A percentile compares a stretch with the other conserved stretches of the same genome.
These are phyloP conservation scores for Didymodactylos carnosus DNA, from an alignment of 2,888 invertebrate genomes.

Conservation along the genomic window DNA sequence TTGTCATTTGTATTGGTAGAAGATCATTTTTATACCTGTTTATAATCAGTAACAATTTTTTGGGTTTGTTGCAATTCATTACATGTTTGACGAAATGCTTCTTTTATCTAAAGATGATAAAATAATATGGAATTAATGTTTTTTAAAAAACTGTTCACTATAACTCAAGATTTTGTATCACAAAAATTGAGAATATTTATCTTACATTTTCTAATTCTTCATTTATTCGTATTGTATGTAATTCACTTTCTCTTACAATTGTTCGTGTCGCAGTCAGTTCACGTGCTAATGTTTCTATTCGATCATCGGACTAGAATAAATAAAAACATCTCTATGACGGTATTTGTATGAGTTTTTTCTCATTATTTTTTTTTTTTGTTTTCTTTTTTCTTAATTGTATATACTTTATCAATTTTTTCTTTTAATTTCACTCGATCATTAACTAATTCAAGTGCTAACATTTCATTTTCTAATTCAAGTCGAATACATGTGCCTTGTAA, in stretches of 20 bases:
- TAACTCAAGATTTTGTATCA: no score
- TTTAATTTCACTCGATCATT: slow-evolving; percentile 40
- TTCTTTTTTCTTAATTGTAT: no score
- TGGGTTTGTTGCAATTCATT: neutral
- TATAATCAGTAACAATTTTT: slow-evolving; percentile 51
- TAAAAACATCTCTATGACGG: neutral
- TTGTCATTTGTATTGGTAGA: no score
- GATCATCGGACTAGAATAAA: slow-evolving; percentile 34
- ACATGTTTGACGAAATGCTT: neutral
- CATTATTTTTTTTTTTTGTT: no score
- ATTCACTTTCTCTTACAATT: slow-evolving; percentile 48
- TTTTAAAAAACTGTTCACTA: no score
- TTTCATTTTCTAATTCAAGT: slow-evolving; percentile 43
- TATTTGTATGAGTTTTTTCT: neutral
- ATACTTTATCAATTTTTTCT: slow-evolving; percentile 36
- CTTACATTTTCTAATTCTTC: slow-evolving; percentile 40
- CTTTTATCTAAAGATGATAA: neutral
- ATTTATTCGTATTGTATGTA: slow-evolving; percentile 49
- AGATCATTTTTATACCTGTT: slow-evolving; percentile 42
- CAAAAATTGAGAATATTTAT: neutral
- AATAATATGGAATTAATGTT: neutral
- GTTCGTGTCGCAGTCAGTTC: slow-evolving; percentile 34
- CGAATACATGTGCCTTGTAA: slow-evolving; percentile 39
- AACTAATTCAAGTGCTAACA: slow-evolving; percentile 41
- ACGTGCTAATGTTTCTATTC: slow-evolving; percentile 31